A percentile compares a stretch with the other conserved stretches of the same genome.
These are phyloP conservation scores for Lathamus discolor DNA, from an alignment of 2,113 vertebrate species.

Conservation along the genomic window DNA sequence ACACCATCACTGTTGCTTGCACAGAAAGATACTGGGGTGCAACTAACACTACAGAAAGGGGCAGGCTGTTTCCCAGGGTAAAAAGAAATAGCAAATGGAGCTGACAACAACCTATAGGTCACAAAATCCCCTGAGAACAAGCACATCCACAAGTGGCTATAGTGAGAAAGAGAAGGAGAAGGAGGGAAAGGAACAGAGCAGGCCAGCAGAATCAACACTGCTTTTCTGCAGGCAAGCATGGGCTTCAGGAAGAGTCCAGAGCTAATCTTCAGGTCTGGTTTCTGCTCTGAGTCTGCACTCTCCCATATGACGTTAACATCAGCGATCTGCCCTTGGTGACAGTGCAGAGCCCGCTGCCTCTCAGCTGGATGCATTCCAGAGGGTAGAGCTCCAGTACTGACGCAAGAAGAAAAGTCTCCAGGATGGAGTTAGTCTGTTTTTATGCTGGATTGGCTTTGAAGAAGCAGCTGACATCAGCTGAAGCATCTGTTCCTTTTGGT, in stretches of 20 bases:
- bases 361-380: background rate
- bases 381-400: constrained; percentile 8
- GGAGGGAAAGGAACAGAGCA: background rate
- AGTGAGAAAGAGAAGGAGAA: background rate
- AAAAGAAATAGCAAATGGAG: background rate
- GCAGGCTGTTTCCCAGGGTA: background rate
- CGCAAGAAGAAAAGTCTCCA: background rate
- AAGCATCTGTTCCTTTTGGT: background rate
- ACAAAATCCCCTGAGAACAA: background rate
- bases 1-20: background rate
- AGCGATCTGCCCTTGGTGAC: background rate
- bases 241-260: background rate
- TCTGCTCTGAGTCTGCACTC: background rate
- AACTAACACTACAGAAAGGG: background rate
- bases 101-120: background rate
- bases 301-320: background rate
- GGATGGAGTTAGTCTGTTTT: constrained; percentile 1
- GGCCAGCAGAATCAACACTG: background rate
- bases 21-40: background rate
- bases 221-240: background rate
- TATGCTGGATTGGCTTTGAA: constrained; percentile 22
- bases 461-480: constrained; percentile 20
- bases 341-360: background rate
- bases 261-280: background rate
- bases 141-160: background rate